Evolutionary conservation across 2,113 vertebrate species (phyloP), one percentile per base, ranked within the genome.

Genomic region (Charadrius vociferus): DNA sequence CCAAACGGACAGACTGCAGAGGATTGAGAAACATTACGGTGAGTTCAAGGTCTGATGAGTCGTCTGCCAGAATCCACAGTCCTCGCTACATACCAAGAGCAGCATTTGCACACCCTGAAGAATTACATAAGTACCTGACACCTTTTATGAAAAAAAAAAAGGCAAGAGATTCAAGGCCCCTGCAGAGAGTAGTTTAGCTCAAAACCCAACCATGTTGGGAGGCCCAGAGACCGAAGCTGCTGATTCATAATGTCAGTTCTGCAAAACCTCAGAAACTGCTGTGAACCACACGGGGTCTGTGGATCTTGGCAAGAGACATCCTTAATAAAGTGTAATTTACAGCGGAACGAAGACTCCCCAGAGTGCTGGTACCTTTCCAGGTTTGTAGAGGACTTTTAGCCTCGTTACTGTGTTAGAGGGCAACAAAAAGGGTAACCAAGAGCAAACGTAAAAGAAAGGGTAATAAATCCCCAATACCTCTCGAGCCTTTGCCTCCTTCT

Each of bases 41-140:
- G 53, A 88, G 93, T 77, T 92, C 93, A 96, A 95, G 26, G 96
- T 82, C 87, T 93, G 24, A 36, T 3, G 32, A 90, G 45, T 67
- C 19, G 12, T 41, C 87, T 93, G 68, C 78, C 68, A 91, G 77
- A 97, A 59, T 94, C 96, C 91, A 82, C n/a, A 94, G 59, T 12
- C 45, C 81, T 86, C 65, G 7, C 6, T 21, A 5, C 8, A 90
- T 3, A 81, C 21, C 43, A 66, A 50, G n/a, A 74, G 50, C 41
- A 89, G 41, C 81, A 22, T 37, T 66, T 47, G 21, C 47, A 53
- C 0, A 0, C 7, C 43, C 39, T 62, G 26, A 78, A 70, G 39
- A 66, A 47, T 34, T 59, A 12, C 11, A 2, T 45, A 36, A 58
- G 22, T 8, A 41, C 24, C 58, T 47, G 24, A 86, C 75, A 62